Evolutionary conservation across 2,888 invertebrate genomes (phyloP).

Genomic region (Smittia sp.): DNA sequence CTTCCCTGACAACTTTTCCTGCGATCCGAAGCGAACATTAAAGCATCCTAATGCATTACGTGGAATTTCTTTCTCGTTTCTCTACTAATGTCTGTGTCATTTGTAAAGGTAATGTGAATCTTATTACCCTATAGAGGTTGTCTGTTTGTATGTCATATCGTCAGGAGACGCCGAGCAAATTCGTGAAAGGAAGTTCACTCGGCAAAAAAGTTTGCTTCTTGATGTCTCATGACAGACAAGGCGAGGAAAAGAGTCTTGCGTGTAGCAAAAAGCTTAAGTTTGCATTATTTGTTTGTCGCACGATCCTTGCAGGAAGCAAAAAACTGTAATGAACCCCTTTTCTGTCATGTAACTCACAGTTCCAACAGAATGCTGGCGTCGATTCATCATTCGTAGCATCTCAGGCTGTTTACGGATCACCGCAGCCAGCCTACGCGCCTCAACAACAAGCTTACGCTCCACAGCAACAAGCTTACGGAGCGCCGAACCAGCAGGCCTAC

Average conservation of each 20-base stretch:
- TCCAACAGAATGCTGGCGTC: too few relatives aligned
- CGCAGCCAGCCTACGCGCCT: not conserved
- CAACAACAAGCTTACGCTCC: not conserved
- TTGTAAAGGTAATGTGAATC: slow-evolving; percentile 39
- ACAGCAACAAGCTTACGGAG: not conserved
- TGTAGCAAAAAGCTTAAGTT: not conserved
- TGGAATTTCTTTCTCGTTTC: slow-evolving; percentile 25
- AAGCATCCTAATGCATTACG: slow-evolving; percentile 35
- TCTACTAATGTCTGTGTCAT: slow-evolving; percentile 36
- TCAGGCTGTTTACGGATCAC: too few relatives aligned
- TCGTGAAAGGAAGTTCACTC: not conserved
- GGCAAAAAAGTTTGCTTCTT: not conserved
- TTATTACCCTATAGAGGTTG: slow-evolving; percentile 23
- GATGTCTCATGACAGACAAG: not conserved
- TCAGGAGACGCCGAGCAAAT: not conserved
- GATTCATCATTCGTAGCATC: too few relatives aligned
- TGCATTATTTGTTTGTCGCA: not conserved
- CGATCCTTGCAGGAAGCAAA: too few relatives aligned
- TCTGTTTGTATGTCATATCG: not conserved
- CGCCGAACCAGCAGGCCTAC: not conserved
- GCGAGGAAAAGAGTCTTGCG: not conserved
- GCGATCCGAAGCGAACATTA: not conserved
- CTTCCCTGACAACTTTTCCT: not conserved
- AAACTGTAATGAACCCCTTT: too few relatives aligned
- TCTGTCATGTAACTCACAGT: not conserved